phyloP scores from a whole-genome alignment of 1,140 invertebrate species.

The Drosophila malerkotliana region DNA sequence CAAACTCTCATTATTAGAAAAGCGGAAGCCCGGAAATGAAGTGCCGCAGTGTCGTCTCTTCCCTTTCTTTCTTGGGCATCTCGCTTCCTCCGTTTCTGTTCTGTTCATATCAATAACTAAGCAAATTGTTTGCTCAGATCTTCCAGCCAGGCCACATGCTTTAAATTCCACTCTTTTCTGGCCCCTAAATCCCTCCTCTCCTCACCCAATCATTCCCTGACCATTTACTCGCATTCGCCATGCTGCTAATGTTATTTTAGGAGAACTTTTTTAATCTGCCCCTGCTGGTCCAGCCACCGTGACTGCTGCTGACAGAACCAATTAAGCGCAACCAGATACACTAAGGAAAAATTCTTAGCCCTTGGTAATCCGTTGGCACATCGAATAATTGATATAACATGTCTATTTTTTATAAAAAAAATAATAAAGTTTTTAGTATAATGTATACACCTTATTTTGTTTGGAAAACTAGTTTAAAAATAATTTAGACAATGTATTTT shows the following conservation, averaged over 20 bases:
- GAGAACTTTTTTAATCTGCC: constrained; percentile 79
- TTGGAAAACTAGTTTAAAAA: no score
- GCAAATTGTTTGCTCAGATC: constrained; percentile 77
- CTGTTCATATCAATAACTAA: constrained; percentile 78
- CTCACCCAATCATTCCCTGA: not conserved
- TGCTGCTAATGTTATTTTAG: constrained; percentile 79
- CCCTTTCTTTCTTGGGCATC: not conserved
- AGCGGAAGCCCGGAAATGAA: constrained; percentile 81
- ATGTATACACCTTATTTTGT: no score
- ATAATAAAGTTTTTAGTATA: no score
- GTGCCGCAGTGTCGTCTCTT: constrained; percentile 42
- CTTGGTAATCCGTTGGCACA: not conserved
- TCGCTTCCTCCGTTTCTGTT: constrained; percentile 15
- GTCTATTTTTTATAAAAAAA: no score
- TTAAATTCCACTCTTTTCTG: constrained; percentile 68
- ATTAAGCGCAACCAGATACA: constrained; percentile 79
- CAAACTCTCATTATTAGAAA: constrained; percentile 80
- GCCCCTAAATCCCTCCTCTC: constrained; percentile 9
- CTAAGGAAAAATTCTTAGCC: constrained; percentile 45
- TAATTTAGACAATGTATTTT: no score
- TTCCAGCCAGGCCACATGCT: constrained; percentile 59
- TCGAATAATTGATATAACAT: no score
- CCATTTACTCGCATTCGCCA: constrained; percentile 26
- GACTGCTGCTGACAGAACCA: constrained; percentile 77
- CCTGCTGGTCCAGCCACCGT: constrained; percentile 42